phyloP scores from a whole-genome alignment of 1,140 invertebrate genomes.

The Drosophila burlai region DNA sequence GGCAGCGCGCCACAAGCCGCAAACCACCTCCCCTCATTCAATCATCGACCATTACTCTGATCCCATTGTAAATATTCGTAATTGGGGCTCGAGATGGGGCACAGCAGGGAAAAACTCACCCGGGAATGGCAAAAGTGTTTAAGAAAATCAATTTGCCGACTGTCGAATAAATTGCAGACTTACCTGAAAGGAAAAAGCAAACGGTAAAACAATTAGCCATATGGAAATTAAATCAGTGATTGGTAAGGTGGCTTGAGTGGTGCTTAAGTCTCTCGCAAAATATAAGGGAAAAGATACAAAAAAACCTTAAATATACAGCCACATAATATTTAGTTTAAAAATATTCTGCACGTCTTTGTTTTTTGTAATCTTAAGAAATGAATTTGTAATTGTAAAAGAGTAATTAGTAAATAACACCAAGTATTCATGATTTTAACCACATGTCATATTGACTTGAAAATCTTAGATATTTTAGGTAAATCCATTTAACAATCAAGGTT shows the following conservation, averaged over 20 bases:
- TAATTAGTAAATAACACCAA: neutral
- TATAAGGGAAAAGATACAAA: neutral
- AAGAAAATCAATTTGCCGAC: conserved; percentile 44
- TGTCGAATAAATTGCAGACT: conserved; percentile 50
- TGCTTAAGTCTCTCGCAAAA: conserved; percentile 6
- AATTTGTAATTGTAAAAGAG: neutral
- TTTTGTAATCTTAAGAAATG: neutral
- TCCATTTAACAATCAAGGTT: neutral
- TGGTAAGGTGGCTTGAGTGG: conserved; percentile 5
- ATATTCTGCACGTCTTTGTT: neutral
- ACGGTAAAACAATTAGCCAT: conserved; percentile 50
- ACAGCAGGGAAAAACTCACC: conserved; percentile 44
- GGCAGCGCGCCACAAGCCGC: conserved; percentile 33
- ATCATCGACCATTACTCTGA: conserved; percentile 38
- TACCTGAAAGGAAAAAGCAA: conserved; percentile 58
- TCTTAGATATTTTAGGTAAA: neutral
- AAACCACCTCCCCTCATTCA: conserved; percentile 6
- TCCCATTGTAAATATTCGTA: conserved; percentile 50
- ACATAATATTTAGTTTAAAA: no score
- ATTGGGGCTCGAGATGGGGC: conserved; percentile 45
- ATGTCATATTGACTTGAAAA: neutral
- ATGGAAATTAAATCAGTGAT: conserved; percentile 35
- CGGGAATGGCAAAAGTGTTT: conserved; percentile 46
- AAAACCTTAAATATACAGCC: no score
- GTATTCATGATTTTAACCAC: neutral